Base-by-base conservation (phyloP, 2,888 invertebrate species). In the Litoditis marina region DNA sequence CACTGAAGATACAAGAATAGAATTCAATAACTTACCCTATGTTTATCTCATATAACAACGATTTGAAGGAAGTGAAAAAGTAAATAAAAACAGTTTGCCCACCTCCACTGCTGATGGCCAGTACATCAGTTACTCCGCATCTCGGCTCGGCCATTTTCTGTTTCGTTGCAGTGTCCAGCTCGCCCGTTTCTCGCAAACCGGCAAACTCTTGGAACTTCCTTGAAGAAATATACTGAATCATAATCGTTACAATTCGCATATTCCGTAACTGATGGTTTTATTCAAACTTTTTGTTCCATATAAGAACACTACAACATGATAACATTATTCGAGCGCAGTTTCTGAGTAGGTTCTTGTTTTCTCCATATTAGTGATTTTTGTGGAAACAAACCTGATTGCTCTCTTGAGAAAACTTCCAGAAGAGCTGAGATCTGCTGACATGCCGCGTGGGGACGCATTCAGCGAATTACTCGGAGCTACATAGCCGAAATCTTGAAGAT, bases 151-250 rank as follows among this genome's bases (percentile, higher is more conserved):
- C 78, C 81, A 81, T 81, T 65, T 82, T 81, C 58, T 73, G 70
- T 47, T 72, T 73, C 7, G 81, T 81, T 39, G 64, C 65, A 3
- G 66, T 65, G 50, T 81, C 81, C 25, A 81, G 61, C 36, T 71
- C 69, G 27, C 81, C 81, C 3, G 81, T 81, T 31, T 70, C 69
- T 19, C 65, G 60, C 11, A 81, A 65, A 2, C 76, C 76, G 6
- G 81, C 81, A 60, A 81, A 81, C 53, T 81, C 81, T 74, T 81
- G 81, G 71, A 82, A 82, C 59, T 78, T 79, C 39, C 79, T 74
- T 47, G 46, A 76, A 60, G 27, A 22, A 27, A 19, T 6, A n/a
- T n/a, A n/a, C n/a, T n/a, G n/a, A n/a, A n/a, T n/a, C n/a, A n/a
- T n/a, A n/a, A n/a, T n/a, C n/a, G n/a, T n/a, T n/a, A n/a, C n/a